Evolutionary conservation across 2,888 invertebrate species (phyloP), one percentile per base, ranked within the genome.

Genomic region (Seira sanloemensis): DNA sequence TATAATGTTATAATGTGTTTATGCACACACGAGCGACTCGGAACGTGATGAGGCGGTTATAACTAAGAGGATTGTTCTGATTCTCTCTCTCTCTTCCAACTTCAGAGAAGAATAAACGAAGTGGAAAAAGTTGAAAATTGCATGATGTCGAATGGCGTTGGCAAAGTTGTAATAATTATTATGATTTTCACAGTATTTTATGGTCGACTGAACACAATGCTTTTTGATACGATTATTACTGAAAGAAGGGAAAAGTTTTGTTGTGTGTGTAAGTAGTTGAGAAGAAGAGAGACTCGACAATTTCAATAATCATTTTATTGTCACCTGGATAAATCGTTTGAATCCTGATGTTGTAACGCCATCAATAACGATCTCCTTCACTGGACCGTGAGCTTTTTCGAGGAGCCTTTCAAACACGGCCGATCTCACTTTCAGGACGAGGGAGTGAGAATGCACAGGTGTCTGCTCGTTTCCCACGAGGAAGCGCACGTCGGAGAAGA

Each of bases 401-500:
- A 86, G 73, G 16, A 86, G 23, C 66, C 66, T 86, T 50, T 86
- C 86, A 66, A 86, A 86, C 65, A 86, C 86, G 2, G 78, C 23
- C 5, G 86, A 86, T 66, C 86, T 69, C 54, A 86, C 79, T 79
- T 86, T 86, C 0, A 86, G 78, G 25, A 86, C 86, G 58, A 86
- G 69, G 2, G 86, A 78, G 37, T 86, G 86, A 72, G 82, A 82
- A 75, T 82, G 78, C 7, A 86, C 82, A 67, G 86, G 75, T 67
- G 78, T 78, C 46, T 78, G 75, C 23, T 69, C 78, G 19, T 66
- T 72, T 25, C 86, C 86, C 54, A 86, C 82, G 19, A 86, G 71
- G 67, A 86, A 86, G 9, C 78, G 69, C 18, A 86, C 65, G 19
- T 86, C 86, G 4, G 81, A 82, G 54, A 86, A 86, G 12, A 83